Conservation (phyloP, 2,113 vertebrate species). For the Hippocampus guttulatus region DNA sequence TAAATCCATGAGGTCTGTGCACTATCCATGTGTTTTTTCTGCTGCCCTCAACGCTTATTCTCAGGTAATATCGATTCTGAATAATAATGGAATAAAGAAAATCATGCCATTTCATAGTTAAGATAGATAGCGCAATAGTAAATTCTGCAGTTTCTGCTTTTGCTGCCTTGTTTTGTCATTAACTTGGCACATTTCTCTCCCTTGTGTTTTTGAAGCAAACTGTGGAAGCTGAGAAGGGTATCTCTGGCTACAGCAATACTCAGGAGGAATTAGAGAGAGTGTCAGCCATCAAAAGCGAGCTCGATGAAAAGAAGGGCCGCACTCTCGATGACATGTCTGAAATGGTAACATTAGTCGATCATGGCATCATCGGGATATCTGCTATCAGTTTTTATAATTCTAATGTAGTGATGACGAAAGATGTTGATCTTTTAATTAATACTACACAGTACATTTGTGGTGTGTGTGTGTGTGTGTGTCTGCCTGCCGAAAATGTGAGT, state of each 20-base stretch:
- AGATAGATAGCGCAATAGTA: background rate
- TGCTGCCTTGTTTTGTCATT: background rate
- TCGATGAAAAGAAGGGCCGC: slow-evolving; percentile 90
- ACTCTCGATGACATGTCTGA: slow-evolving; percentile 92
- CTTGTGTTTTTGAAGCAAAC: slow-evolving; percentile 75
- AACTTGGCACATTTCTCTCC: background rate
- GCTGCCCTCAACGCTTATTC: background rate
- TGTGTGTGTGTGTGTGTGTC: background rate
- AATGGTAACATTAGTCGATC: slow-evolving; percentile 76
- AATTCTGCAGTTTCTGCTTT: background rate
- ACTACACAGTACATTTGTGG: background rate
- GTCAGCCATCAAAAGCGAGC: slow-evolving; percentile 91
- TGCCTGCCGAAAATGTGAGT: too few relatives aligned
- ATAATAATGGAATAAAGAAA: background rate
- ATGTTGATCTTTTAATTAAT: background rate
- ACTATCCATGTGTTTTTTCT: background rate
- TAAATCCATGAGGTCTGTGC: background rate
- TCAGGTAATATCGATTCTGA: background rate
- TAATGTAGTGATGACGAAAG: background rate
- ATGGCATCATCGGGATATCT: background rate
- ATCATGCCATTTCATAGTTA: too few relatives aligned
- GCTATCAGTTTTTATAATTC: background rate
- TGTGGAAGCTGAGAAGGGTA: slow-evolving; percentile 85
- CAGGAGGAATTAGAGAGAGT: slow-evolving; percentile 93
- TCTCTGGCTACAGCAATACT: slow-evolving; percentile 90